A percentile compares a stretch with the other conserved stretches of the same genome.
Evolutionary conservation across 2,797 vertebrate genomes (phyloP).

Genomic region (Mus caroli): DNA sequence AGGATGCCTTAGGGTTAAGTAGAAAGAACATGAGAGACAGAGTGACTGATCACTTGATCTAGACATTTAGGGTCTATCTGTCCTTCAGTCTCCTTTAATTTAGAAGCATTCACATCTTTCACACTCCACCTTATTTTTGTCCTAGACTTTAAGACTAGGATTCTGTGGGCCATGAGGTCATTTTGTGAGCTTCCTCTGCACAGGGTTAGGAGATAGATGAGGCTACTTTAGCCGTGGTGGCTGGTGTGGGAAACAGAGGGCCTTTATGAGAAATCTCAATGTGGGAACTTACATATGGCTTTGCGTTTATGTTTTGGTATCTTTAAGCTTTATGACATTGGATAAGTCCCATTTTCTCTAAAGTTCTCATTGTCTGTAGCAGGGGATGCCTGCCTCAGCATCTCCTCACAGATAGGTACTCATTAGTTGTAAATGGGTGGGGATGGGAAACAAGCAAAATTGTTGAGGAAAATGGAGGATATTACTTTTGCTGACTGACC

Average conservation of each 20-base stretch:
- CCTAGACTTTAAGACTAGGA: not conserved
- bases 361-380: not conserved
- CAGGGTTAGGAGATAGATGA: not conserved
- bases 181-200: not conserved
- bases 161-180: not conserved
- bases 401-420: not conserved
- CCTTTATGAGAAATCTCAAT: not conserved
- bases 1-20: not conserved
- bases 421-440: conserved; percentile 13
- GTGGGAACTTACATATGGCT: not conserved
- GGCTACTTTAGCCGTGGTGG: not conserved
- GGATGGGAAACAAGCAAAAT: not conserved
- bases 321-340: not conserved
- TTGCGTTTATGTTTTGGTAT: conserved; percentile 20
- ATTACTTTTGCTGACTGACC: not conserved
- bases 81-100: conserved; percentile 34
- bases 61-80: not conserved
- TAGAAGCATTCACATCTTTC: conserved; percentile 15
- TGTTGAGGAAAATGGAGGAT: not conserved
- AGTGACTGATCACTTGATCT: not conserved
- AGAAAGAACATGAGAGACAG: not conserved
- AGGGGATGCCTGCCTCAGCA: not conserved
- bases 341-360: not conserved
- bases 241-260: not conserved
- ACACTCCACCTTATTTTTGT: not conserved